Conservation (phyloP, 1,140 invertebrate genomes). For the Polypedilum vanderplanki region DNA sequence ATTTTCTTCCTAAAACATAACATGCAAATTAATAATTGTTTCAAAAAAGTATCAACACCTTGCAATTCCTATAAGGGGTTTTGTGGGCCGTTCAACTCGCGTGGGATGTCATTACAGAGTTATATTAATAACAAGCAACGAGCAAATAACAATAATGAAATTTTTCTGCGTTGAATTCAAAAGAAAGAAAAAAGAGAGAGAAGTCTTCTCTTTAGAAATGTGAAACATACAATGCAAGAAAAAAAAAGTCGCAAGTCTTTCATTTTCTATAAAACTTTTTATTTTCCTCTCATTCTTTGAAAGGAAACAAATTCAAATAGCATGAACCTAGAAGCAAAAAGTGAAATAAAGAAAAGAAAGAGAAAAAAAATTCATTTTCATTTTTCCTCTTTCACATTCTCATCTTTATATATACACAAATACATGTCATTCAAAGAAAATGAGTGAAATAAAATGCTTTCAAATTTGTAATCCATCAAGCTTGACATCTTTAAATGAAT, state of each 20-base stretch:
- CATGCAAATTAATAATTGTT: no score
- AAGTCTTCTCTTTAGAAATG: not conserved
- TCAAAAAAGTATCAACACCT: no score
- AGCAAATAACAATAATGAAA: not conserved
- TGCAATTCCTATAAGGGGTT: no score
- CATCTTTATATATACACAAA: not conserved
- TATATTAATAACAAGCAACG: not conserved
- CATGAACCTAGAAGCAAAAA: not conserved
- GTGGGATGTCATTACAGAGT: constrained; percentile 12
- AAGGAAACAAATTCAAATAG: constrained; percentile 1
- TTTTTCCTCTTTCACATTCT: not conserved
- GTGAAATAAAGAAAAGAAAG: not conserved
- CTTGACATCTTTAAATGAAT: constrained; percentile 13
- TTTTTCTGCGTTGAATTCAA: not conserved
- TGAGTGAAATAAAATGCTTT: not conserved
- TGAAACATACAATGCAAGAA: not conserved
- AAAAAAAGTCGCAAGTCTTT: not conserved
- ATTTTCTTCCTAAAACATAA: no score
- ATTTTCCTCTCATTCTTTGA: not conserved
- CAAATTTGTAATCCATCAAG: constrained; percentile 10
- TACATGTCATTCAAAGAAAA: not conserved
- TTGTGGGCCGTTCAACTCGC: not conserved
- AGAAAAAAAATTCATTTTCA: not conserved
- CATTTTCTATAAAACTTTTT: not conserved
- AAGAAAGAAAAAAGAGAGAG: not conserved